A percentile compares a stretch with the other conserved stretches of the same genome.
Conservation (phyloP, 2,113 vertebrate genomes). For the Malurus alboscapulatus region DNA sequence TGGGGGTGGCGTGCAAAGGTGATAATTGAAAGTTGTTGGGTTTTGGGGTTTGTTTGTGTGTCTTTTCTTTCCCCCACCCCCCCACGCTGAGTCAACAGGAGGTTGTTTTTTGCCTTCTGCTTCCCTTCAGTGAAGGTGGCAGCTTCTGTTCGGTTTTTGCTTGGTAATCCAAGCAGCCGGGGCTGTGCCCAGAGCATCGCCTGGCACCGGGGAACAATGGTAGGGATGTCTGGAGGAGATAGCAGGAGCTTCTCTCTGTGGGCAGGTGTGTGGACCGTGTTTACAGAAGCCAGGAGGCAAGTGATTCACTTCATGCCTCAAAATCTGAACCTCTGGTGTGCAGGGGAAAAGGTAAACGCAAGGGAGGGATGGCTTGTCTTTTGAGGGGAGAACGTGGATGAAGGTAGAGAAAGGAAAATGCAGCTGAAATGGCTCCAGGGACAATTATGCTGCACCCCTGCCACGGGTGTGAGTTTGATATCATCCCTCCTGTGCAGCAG, state of each 20-base stretch:
- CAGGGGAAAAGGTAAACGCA: not conserved
- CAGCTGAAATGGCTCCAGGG: not conserved
- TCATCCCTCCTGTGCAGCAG: not conserved
- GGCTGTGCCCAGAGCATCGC: not conserved
- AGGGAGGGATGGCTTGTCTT: not conserved
- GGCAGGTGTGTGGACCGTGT: not conserved
- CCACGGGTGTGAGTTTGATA: not conserved
- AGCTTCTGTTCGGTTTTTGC: not conserved
- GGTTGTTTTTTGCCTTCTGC: conserved; percentile 18
- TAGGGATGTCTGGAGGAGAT: not conserved
- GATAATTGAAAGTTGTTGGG: conserved; percentile 51
- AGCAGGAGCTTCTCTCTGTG: not conserved
- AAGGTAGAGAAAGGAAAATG: not conserved
- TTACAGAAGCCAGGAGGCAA: not conserved
- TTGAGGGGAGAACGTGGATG: not conserved
- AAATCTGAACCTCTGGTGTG: not conserved
- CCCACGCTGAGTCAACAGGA: conserved; percentile 1
- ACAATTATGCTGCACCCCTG: fast-evolving
- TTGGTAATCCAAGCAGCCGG: not conserved
- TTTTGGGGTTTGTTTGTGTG: conserved; percentile 18
- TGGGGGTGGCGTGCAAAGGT: conserved; percentile 15
- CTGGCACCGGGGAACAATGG: not conserved
- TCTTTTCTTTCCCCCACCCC: fast-evolving
- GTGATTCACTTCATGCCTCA: conserved; percentile 30
- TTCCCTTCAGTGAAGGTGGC: not conserved